Percentiles rank a stretch among this genome's conserved stretches.
Evolutionary conservation across 2,113 vertebrate genomes (phyloP).

Genomic region (Oenanthe melanoleuca): DNA sequence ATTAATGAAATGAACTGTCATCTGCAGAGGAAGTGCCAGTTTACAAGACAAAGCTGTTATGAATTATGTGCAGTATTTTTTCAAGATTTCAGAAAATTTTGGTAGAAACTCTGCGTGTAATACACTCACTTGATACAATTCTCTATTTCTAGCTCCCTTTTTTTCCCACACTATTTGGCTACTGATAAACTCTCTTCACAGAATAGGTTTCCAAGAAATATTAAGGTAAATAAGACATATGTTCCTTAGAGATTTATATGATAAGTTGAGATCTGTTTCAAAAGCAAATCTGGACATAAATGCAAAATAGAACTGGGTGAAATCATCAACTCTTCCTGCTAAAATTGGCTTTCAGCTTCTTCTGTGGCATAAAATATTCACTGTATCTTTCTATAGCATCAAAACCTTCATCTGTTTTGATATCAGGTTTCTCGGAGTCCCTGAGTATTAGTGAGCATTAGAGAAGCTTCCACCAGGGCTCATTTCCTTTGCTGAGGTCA

Average conservation of each 20-base stretch:
- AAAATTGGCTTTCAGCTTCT: neutral
- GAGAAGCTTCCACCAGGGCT: neutral
- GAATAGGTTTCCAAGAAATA: neutral
- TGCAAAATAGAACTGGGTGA: neutral
- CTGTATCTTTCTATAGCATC: neutral
- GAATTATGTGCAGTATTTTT: neutral
- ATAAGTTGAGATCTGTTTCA: neutral
- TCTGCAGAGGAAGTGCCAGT: neutral
- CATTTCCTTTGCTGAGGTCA: slow-evolving; percentile 10
- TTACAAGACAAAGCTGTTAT: neutral
- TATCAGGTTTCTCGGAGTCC: neutral
- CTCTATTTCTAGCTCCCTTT: neutral
- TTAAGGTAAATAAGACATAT: neutral
- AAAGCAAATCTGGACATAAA: neutral
- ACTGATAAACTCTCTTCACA: neutral
- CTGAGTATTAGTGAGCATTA: slow-evolving; percentile 45
- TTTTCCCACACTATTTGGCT: neutral
- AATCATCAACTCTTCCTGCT: neutral
- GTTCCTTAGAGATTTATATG: neutral
- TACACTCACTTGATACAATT: neutral
- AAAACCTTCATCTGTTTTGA: slow-evolving; percentile 23
- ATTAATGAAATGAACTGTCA: slow-evolving; percentile 14
- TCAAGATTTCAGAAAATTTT: slow-evolving; percentile 15
- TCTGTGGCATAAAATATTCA: neutral
- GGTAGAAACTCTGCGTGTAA: neutral